Conservation (phyloP, 2,113 vertebrate genomes). For the Engystomops pustulosus region DNA sequence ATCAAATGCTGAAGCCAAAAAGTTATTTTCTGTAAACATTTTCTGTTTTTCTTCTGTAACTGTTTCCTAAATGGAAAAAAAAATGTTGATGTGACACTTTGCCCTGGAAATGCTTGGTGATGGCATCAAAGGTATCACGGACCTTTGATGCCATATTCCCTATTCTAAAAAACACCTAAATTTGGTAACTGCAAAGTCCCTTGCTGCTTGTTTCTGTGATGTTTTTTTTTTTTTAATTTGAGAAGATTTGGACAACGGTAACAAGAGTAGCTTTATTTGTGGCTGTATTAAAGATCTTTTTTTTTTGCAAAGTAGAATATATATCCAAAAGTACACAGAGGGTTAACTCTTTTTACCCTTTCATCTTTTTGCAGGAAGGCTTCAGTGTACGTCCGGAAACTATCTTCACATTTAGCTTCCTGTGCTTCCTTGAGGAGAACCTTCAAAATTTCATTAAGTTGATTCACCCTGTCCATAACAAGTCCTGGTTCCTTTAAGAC, state of each 20-base stretch:
- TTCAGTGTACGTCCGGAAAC: slow-evolving; percentile 9
- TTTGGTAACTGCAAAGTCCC: too few species aligned
- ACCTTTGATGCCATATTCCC: too few species aligned
- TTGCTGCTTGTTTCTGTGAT: too few species aligned
- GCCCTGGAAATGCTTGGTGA: not conserved
- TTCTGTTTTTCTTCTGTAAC: slow-evolving; percentile 49
- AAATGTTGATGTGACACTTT: too few species aligned
- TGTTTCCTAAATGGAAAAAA: slow-evolving; percentile 14
- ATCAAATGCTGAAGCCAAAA: slow-evolving; percentile 84
- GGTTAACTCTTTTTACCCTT: too few species aligned
- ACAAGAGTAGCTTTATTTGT: too few species aligned
- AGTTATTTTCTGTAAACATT: slow-evolving; percentile 77
- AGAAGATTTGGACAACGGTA: too few species aligned
- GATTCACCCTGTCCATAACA: not conserved
- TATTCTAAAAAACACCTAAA: too few species aligned
- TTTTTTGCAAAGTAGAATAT: too few species aligned
- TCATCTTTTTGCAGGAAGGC: slow-evolving; percentile 24
- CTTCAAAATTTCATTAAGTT: slow-evolving; percentile 12
- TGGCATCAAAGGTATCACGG: not conserved
- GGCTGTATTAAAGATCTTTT: too few species aligned
- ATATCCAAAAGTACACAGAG: too few species aligned
- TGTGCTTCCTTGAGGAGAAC: not conserved
- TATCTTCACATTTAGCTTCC: not conserved
- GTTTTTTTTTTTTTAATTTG: too few species aligned
- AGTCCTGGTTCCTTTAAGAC: not conserved